Conservation (phyloP, 2,797 vertebrate species). For the Numenius phaeopus region DNA sequence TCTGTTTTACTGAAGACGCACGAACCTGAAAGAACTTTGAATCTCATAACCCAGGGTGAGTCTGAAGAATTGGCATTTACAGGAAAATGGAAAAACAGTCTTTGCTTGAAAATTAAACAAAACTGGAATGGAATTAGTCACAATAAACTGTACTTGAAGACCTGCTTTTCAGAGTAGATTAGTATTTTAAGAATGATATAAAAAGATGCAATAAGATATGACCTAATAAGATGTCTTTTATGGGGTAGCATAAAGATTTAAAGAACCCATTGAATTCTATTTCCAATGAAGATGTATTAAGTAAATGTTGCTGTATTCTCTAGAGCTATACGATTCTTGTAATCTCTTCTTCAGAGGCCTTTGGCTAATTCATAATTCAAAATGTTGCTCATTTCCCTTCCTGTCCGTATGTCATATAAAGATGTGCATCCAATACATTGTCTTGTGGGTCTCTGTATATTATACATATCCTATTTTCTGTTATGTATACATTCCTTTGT, state of each 20-base stretch:
- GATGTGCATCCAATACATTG: slow-evolving; percentile 47
- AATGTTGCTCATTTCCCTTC: slow-evolving; percentile 50
- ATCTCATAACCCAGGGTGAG: neutral
- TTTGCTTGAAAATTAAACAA: slow-evolving; percentile 28
- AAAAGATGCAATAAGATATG: neutral
- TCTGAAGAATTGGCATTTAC: neutral
- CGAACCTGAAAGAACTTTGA: neutral
- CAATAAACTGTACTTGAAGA: neutral
- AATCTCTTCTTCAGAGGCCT: slow-evolving; percentile 34
- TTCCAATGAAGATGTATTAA: slow-evolving; percentile 12
- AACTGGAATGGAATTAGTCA: neutral
- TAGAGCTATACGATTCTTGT: neutral
- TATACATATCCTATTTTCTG: slow-evolving; percentile 56
- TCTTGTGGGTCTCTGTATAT: slow-evolving; percentile 21
- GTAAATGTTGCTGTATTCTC: neutral
- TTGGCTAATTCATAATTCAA: slow-evolving; percentile 48
- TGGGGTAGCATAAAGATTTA: neutral
- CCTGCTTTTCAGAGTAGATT: neutral
- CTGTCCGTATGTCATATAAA: slow-evolving; percentile 41
- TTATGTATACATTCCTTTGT: slow-evolving; percentile 69
- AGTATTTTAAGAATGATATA: neutral
- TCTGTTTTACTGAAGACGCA: neutral
- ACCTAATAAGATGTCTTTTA: neutral
- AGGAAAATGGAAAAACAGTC: neutral
- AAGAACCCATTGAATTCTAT: slow-evolving; percentile 8